Base-by-base conservation (phyloP, 1,140 invertebrate species). In the Pinna nobilis region DNA sequence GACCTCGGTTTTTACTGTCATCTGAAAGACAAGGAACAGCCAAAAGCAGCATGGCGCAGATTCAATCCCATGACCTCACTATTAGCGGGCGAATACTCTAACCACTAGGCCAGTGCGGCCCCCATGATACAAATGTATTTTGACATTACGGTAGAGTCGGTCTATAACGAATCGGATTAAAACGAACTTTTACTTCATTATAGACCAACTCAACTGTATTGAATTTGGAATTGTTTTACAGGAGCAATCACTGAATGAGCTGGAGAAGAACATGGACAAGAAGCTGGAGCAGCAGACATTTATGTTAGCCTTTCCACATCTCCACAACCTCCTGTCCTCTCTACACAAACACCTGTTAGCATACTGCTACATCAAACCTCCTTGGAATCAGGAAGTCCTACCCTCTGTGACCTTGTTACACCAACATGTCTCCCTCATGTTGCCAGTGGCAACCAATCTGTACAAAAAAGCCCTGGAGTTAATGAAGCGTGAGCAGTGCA, bases 331-430 rank as follows among this genome's bases (percentile, higher is more conserved):
- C 7, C 82, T 93, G 18, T 90, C 91, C 13, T 91, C 91, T 4
- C 80, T 93, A 23, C 92, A 93, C 79, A 92, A 91, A 82, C 92
- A 93, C 84, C 76, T 93, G 66, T 82, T 93, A 67, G 91, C 92
- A 0, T 90, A 91, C 69, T 87, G 85, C 68, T 80, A 79, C 55
- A 81, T 68, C 32, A 86, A 83, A 53, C 51, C 67, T 30, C 41
- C 50, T 7, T 61, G 67, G 41, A 47, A 69, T 23, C 50, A 69
- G 9, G 39, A 57, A 39, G 51, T 65, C 2, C 68, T 76, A 11
- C 49, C 77, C 55, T 86, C 84, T 23, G 82, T 87, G 35, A 74
- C 85, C n/a, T 84, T 92, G 15, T 72, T 92, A 25, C 87, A 90
- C 50, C 88, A 88, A 57, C 92, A 92, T 78, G 77, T 92, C 11